Base-by-base conservation (phyloP, 1,140 invertebrate genomes). In the Drosophila grimshawi region DNA sequence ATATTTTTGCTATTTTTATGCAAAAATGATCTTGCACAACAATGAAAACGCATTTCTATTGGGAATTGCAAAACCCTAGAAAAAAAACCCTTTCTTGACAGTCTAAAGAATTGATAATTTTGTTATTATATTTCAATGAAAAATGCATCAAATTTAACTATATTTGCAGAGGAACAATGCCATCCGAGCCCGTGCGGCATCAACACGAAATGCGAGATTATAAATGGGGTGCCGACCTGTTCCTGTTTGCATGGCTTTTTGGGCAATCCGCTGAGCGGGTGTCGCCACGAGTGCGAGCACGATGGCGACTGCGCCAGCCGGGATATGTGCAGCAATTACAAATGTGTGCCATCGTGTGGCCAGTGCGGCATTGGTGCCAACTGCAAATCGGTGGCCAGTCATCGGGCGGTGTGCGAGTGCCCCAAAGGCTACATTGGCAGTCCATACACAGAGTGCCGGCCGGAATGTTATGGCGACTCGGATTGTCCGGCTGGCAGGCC, bases 321-420 rank as follows among this genome's bases (percentile, higher is more conserved):
- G 55, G 94, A 95, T 51, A 94, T 95, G 43, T 98, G 97, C 80
- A 94, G 95, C 30, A 94, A 95, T 80, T 96, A 95, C 80, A 95
- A 95, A 80, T 98, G 97, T 91, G 94, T 95, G 62, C 95, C 95
- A 71, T 96, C 97, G 0, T 97, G 97, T 92, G 91, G 93, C 6
- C 94, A 96, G 69, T 98, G 97, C 81, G 97, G 96, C 4, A 93
- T 94, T 10, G 96, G 95, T 59, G 97, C 97, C 1, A 95, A 96
- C 67, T 98, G 97, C 85, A 94, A 95, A 56, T 93, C 93, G 0
- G 96, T 96, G 2, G 80, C 94, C 35, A 95, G 96, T 78, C 97
- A 98, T 91, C 94, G 95, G 61, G 95, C 96, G 3, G 94, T 96
- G 52, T 98, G 97, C 92, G 95, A 95, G 75, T 98, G 97, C 86